These are phyloP conservation scores for Corvus hawaiiensis DNA, from an alignment of 2,113 vertebrate species.

Conservation along the genomic window DNA sequence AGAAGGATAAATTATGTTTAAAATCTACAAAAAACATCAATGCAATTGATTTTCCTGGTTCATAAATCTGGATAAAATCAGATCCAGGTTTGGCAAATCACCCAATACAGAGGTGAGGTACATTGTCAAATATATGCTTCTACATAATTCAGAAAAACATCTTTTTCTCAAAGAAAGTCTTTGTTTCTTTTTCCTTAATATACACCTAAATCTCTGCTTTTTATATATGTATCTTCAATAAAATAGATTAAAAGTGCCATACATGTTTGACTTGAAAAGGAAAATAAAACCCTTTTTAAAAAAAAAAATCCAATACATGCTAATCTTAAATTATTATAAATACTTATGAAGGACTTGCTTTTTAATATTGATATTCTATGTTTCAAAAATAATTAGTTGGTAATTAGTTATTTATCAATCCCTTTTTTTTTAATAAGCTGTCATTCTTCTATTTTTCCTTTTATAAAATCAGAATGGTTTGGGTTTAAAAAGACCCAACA, in stretches of 20 bases:
- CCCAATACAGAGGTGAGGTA: neutral
- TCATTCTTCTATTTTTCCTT: neutral
- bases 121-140: neutral
- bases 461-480: neutral
- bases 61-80: slow-evolving; percentile 29
- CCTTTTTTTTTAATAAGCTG: neutral
- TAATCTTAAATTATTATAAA: neutral
- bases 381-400: neutral
- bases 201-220: neutral
- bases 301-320: neutral
- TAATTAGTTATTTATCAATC: neutral
- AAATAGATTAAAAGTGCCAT: neutral
- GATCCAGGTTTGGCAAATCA: neutral
- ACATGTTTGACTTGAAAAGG: neutral
- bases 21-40: neutral
- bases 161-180: neutral
- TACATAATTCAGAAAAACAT: neutral
- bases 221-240: neutral
- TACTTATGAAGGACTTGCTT: neutral
- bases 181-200: neutral
- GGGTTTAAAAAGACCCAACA: neutral
- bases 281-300: neutral
- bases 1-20: neutral
- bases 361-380: neutral
- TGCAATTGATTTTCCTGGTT: neutral